Evolutionary conservation across 1,140 invertebrate species (phyloP), one percentile per base, ranked within the genome.

Genomic region (Brevipalpus yothersi): DNA sequence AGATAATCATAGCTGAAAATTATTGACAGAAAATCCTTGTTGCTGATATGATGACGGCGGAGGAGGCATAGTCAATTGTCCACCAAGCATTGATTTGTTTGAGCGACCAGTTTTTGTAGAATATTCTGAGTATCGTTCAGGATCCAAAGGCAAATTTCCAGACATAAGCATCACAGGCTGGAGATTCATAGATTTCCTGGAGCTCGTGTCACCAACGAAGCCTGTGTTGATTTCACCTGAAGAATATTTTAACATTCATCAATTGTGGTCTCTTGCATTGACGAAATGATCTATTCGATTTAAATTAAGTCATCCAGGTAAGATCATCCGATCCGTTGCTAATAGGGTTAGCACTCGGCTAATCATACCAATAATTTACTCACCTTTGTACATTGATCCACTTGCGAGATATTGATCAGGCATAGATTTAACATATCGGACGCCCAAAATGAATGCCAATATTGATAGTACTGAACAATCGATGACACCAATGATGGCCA

Each of bases 391-490:
- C 49, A 78, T 64, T 11, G 76, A 74, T 60, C 73, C 72, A 61
- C 73, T 74, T 4, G 8, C 56, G 49, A 64, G 60, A 64, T 62
- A 63, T 41, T 64, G 59, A 55, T 64, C 61, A 13, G 63, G 60
- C 42, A 63, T 31, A 21, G 90, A 75, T 62, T 82, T 79, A 9
- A 91, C 81, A 70, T 91, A 86, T 61, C 86, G 74, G 1, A 84
- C 84, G 15, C 89, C 90, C 62, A 97, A 75, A 65, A 95, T 89
- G 70, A 96, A 95, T 9, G 91, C 91, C 41, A 96, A 75, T 8
- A 84, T 80, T 0, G 90, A 80, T 53, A 97, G 74, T 56, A 92
- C 86, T 11, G 84, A 73, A 39, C 86, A 87, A 71, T 97, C 92
- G 62, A 93, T 73, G 61, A 90, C 84, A 0, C 84, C 83, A 55